Evolutionary conservation across 2,888 invertebrate species (phyloP), one percentile per base, ranked within the genome.

Genomic region (Drosophila atroscutellata): DNA sequence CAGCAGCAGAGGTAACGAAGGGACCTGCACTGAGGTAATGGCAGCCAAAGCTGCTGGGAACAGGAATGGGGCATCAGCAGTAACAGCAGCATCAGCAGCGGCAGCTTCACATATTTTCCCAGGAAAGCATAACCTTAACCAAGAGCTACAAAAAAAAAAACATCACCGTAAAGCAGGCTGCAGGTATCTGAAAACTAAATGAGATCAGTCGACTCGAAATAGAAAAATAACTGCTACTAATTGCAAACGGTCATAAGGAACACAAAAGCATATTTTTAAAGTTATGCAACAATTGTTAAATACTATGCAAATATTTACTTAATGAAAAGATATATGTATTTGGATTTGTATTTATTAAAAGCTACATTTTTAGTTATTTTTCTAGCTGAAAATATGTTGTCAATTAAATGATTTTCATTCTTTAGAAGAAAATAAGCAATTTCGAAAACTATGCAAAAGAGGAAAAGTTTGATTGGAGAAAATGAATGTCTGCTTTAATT

Each of bases 31-130:
- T 39, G 37, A 59, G 63, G 66, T 50, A 68, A 62, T 15, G 54
- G 50, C 72, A 72, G 69, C 71, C 72, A 81, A 72, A 69, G 83
- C 77, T 66, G 68, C 70, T 68, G 73, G 71, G 52, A 77, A 32
- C 80, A 49, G 62, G 65, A 61, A 34, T 30, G 24, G 51, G 66
- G 69, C 60, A 59, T 6, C 47, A 59, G 47, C 28, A 64, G 36
- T 30, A 51, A 50, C 11, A 55, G 15, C 28, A 20, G 15, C 26
- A 66, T 32, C 30, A n/a, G 11, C 51, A 60, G 42, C n/a, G 57
- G 32, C 32, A 60, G 26, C 45, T 47, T 54, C 39, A 62, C 66
- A 59, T 75, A 80, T 66, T 58, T 39, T 62, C 36, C 51, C 60
- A 51, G 66, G 67, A 55, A 69, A 69, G 60, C 58, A 61, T 57